Percentiles rank a stretch among this genome's conserved stretches.
These are phyloP conservation scores for Alcedo quadribrachys DNA, from an alignment of 2,797 vertebrate species.

Conservation along the genomic window DNA sequence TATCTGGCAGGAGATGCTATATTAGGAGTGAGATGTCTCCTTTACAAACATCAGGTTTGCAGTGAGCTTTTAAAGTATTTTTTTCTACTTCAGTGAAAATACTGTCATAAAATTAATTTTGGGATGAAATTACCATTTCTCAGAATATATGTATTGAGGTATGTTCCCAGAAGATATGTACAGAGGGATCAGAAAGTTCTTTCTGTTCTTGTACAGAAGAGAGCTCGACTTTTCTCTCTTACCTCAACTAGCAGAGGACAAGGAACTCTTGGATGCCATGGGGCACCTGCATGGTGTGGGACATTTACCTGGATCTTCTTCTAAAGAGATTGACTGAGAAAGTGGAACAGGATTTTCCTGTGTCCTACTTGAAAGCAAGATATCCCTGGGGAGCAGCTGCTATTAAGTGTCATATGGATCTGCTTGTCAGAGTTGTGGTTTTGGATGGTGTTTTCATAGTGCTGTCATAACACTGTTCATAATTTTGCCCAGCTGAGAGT, in stretches of 20 bases:
- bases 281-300: background rate
- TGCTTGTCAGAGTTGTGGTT: background rate
- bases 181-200: background rate
- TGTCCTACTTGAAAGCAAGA: background rate
- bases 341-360: background rate
- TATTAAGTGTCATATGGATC: background rate
- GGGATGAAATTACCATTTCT: background rate
- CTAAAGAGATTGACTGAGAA: background rate
- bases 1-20: slow-evolving; percentile 9
- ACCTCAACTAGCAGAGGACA: background rate
- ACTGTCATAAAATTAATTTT: background rate
- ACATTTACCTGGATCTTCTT: background rate
- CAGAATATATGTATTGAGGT: background rate
- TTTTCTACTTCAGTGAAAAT: background rate
- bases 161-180: background rate
- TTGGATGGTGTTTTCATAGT: background rate
- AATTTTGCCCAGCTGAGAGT: background rate
- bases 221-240: background rate
- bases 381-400: background rate
- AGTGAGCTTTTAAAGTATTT: background rate
- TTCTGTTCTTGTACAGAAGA: background rate
- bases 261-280: background rate
- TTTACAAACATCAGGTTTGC: background rate
- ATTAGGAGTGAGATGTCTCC: background rate
- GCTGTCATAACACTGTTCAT: background rate